phyloP scores from a whole-genome alignment of 2,797 vertebrate species.

The Hoplostethus atlanticus region DNA sequence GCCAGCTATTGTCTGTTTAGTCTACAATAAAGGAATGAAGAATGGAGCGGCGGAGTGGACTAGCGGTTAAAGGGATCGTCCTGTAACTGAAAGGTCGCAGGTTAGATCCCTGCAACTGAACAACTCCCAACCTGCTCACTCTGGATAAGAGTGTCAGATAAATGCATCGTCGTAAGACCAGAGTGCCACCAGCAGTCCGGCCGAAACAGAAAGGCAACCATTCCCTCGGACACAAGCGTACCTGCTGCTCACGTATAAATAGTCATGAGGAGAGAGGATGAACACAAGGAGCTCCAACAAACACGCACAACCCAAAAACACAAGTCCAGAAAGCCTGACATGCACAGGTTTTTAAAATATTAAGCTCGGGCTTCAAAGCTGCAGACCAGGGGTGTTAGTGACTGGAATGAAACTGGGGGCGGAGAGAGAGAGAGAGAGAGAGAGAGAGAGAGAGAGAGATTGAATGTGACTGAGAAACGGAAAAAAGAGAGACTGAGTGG shows the following conservation, averaged over 20 bases:
- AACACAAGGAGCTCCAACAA: conserved; percentile 33
- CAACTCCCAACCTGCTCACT: background rate
- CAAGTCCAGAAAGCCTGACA: conserved; percentile 27
- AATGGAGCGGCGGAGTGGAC: conserved; percentile 4
- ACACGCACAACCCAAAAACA: conserved; percentile 27
- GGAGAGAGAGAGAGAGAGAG: conserved; percentile 14
- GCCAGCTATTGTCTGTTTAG: conserved; percentile 9
- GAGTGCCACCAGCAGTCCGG: background rate
- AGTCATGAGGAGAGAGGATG: conserved; percentile 35
- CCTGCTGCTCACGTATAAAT: conserved; percentile 43
- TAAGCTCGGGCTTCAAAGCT: conserved; percentile 62
- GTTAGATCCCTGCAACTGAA: conserved; percentile 16
- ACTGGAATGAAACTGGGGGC: conserved; percentile 54
- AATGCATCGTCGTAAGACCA: conserved; percentile 5
- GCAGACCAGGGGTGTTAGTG: conserved; percentile 35
- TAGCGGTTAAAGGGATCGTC: background rate
- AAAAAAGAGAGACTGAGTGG: conserved; percentile 37
- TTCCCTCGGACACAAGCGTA: conserved; percentile 5
- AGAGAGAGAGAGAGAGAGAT: conserved; percentile 13
- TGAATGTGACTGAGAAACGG: conserved; percentile 19
- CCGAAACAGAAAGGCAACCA: conserved; percentile 21
- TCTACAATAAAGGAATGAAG: conserved; percentile 20
- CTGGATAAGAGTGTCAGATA: conserved; percentile 5
- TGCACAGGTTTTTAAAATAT: conserved; percentile 56
- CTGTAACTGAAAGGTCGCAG: conserved; percentile 4